Conservation (phyloP, 2,888 invertebrate species). For the Apamea anceps region DNA sequence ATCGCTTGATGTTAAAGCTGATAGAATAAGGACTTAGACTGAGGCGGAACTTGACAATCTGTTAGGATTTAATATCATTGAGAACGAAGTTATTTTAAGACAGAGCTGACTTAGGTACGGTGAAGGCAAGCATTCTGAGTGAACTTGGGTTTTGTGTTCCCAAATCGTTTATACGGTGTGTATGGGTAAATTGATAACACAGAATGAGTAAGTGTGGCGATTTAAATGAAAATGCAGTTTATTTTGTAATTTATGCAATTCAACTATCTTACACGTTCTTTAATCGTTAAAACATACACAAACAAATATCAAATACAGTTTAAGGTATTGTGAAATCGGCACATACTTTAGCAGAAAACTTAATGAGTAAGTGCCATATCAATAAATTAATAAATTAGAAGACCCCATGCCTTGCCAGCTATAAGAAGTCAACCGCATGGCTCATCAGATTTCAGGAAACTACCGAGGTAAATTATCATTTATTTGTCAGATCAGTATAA, state of each 20-base stretch:
- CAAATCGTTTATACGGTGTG: not conserved
- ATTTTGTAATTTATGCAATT: no score
- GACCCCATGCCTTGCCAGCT: not conserved
- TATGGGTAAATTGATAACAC: not conserved
- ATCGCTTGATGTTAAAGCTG: conserved; percentile 45
- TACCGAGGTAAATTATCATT: no score
- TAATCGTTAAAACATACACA: no score
- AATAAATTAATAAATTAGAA: no score
- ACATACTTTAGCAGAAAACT: no score
- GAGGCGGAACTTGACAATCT: conserved; percentile 18
- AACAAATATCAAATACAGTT: no score
- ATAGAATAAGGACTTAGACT: conserved; percentile 32
- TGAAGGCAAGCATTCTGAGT: not conserved
- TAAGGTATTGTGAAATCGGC: no score
- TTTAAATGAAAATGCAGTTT: no score
- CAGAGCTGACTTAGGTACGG: not conserved
- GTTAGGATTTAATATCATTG: conserved; percentile 29
- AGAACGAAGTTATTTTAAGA: not conserved
- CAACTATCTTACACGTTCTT: no score
- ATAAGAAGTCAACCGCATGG: no score
- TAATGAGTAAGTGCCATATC: no score
- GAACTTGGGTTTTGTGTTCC: not conserved
- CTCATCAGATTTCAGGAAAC: not conserved
- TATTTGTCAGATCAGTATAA: no score
- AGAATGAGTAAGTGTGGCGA: not conserved